Percentiles rank a stretch among this genome's conserved stretches.
Conservation (phyloP, 2,888 invertebrate species). For the Hypomecis punctinalis region DNA sequence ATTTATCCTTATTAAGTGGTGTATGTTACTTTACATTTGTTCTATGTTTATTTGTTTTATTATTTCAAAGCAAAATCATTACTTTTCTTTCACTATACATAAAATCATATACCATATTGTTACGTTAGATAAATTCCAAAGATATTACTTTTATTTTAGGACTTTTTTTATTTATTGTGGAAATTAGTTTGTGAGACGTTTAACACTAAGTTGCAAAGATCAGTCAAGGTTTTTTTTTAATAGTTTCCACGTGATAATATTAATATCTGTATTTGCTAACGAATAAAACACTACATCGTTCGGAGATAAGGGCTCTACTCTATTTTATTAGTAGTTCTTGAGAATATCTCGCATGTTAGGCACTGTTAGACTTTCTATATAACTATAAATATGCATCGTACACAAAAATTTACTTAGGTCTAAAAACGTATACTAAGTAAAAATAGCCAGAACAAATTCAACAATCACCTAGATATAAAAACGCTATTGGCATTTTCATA, state of each 20-base stretch:
- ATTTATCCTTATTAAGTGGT: too few species aligned
- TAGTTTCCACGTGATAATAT: neutral
- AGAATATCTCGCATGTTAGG: conserved; percentile 19
- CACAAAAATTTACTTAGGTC: conserved; percentile 2
- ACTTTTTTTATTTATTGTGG: too few species aligned
- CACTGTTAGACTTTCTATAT: conserved; percentile 9
- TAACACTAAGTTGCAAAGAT: neutral
- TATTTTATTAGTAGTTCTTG: conserved; percentile 19
- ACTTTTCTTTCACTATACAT: too few species aligned
- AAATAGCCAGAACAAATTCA: neutral
- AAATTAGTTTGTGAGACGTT: neutral
- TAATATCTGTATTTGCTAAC: neutral
- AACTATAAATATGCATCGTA: conserved; percentile 18
- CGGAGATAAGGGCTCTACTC: conserved; percentile 19
- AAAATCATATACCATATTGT: too few species aligned
- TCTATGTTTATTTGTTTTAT: too few species aligned
- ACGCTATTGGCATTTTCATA: neutral
- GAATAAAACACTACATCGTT: conserved; percentile 21
- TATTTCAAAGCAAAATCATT: too few species aligned
- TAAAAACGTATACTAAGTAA: neutral
- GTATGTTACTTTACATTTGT: too few species aligned
- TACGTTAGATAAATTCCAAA: too few species aligned
- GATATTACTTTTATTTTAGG: too few species aligned
- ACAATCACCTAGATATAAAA: conserved; percentile 1
- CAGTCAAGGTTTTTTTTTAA: neutral